Conservation (phyloP, 2,113 vertebrate genomes). For the Gyps fulvus region DNA sequence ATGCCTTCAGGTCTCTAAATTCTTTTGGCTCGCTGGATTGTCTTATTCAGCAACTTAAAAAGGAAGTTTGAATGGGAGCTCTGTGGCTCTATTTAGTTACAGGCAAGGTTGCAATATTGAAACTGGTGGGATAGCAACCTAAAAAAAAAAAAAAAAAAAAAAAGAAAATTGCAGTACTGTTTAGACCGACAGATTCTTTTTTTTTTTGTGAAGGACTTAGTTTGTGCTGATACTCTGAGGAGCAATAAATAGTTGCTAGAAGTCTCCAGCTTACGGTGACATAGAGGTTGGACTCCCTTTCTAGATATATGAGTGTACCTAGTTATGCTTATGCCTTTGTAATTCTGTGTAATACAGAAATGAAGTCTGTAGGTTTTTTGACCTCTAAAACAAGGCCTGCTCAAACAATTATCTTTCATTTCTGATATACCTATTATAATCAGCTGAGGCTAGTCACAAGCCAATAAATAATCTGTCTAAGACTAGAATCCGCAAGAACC, state of each 20-base stretch:
- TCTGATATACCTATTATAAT: not conserved
- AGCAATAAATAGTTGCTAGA: not conserved
- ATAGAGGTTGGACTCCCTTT: not conserved
- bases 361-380: not conserved
- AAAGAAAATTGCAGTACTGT: not conserved
- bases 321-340: not conserved
- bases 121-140: not conserved
- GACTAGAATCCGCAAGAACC: not conserved
- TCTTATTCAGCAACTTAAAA: not conserved
- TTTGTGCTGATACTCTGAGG: not conserved
- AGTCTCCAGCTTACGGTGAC: not conserved
- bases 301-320: not conserved
- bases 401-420: not conserved
- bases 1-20: not conserved
- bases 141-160: not conserved
- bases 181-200: not conserved
- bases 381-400: not conserved
- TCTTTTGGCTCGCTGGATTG: not conserved
- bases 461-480: not conserved
- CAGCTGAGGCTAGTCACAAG: not conserved
- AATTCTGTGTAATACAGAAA: not conserved
- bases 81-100: not conserved
- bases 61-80: not conserved
- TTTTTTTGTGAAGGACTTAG: not conserved
- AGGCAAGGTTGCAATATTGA: not conserved